Evolutionary conservation across 1,140 invertebrate genomes (phyloP).

Genomic region (Heterodera carotae): DNA sequence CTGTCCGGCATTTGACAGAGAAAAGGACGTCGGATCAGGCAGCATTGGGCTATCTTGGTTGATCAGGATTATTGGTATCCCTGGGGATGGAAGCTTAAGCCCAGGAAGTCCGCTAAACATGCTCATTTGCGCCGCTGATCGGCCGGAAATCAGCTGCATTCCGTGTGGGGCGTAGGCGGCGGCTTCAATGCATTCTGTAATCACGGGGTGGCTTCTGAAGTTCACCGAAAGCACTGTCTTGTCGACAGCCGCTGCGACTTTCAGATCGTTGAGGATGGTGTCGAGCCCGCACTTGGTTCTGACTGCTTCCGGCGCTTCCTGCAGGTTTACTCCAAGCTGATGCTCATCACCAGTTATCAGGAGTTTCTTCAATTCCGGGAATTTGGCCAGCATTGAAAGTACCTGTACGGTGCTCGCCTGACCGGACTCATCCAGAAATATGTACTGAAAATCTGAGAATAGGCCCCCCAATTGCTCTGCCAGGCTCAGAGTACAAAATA

Average conservation of each 20-base stretch:
- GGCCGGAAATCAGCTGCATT: background rate
- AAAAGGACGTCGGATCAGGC: constrained; percentile 10
- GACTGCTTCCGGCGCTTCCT: background rate
- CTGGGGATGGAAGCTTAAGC: background rate
- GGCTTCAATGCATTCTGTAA: constrained; percentile 4
- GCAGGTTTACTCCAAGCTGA: background rate
- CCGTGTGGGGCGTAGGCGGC: background rate
- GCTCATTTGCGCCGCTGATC: background rate
- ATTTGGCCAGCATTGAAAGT: background rate
- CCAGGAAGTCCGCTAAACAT: background rate
- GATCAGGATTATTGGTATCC: background rate
- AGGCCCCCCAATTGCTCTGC: constrained; percentile 1
- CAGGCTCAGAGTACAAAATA: background rate
- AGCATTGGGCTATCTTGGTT: background rate
- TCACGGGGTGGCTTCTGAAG: background rate
- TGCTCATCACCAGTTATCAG: background rate
- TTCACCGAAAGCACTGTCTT: background rate
- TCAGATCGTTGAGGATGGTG: no score
- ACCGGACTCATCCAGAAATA: background rate
- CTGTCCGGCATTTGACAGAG: background rate
- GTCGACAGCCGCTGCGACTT: background rate
- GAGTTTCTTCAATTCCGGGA: background rate
- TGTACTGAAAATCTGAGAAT: background rate
- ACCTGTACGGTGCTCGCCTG: background rate
- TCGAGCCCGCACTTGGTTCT: background rate